Evolutionary conservation across 2,888 invertebrate genomes (phyloP).

Genomic region (Diploptera punctata): DNA sequence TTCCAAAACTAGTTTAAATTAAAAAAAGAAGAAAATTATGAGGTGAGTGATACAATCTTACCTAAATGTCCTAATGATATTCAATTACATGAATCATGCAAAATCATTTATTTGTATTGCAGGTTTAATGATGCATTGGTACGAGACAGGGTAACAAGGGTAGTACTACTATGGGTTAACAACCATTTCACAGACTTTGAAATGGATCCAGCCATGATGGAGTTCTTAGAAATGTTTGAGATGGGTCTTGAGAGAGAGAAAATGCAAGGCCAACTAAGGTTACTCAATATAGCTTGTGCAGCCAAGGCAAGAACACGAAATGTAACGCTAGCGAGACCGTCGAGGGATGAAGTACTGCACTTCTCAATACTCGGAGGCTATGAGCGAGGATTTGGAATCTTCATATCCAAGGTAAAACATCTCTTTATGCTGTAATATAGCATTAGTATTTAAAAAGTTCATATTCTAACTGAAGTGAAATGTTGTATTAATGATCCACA

Average conservation of each 20-base stretch:
- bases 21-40: too few relatives aligned
- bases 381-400: slow-evolving; percentile 91
- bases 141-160: slow-evolving; percentile 89
- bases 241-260: slow-evolving; percentile 81
- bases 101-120: too few relatives aligned
- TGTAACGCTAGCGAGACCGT: slow-evolving; percentile 89
- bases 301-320: slow-evolving; percentile 94
- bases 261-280: slow-evolving; percentile 74
- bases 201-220: slow-evolving; percentile 95
- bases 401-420: slow-evolving; percentile 81
- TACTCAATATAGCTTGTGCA: slow-evolving; percentile 96
- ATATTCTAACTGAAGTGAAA: too few relatives aligned
- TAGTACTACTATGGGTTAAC: slow-evolving; percentile 97
- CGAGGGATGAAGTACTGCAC: slow-evolving; percentile 90
- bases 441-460: too few relatives aligned
- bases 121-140: slow-evolving; percentile 77
- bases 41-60: too few relatives aligned
- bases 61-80: too few relatives aligned
- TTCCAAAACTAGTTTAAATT: too few relatives aligned
- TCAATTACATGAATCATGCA: too few relatives aligned
- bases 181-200: slow-evolving; percentile 99
- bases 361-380: slow-evolving; percentile 91
- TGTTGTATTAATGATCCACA: too few relatives aligned
- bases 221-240: slow-evolving; percentile 93
- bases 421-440: too few relatives aligned